Evolutionary conservation across 2,888 invertebrate species (phyloP), one percentile per base, ranked within the genome.

Genomic region (Liodrosophila aerea): DNA sequence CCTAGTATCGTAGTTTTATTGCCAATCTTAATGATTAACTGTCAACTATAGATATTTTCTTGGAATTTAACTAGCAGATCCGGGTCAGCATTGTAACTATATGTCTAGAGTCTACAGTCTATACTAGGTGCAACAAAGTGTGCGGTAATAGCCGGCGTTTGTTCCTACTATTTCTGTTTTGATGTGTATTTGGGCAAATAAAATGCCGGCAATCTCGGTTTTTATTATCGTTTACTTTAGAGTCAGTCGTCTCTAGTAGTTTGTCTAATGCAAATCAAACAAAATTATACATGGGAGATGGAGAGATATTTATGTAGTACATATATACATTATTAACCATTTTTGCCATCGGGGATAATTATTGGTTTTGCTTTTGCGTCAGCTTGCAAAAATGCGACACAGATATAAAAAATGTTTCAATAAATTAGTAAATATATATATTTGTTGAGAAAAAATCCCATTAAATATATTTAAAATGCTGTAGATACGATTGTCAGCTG

Each of bases 381-480:
- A 71, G 66, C 61, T 71, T 39, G 53, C 49, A 65, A 65, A 50
- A 71, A 65, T 71, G 50, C 33, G 22, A 22, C 3, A 22, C 22
- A 22, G 22, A 2, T 22, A 5, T 4, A 22, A 22, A 22, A 16
- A 5, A 9, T 12, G 27, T 15, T 4, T 1, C 11, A 41, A 37
- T 9, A 3, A 7, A 13, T 39, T 3, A 1, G 16, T 2, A 5
- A 34, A 30, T 41, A 60, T 34, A 45, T 7, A 22, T 29, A 9
- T 9, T 29, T 29, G 29, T 4, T 9, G 16, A 12, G 36, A 40
- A 47, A 2, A 8, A 18, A 45, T 22, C 22, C 2, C 22, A 46
- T 31, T 22, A 11, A 9, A 11, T 15, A 18, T 39, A 39, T n/a
- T 39, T 16, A 16, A 39, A n/a, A 11, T 39, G 39, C 16, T 11